Evolutionary conservation across 2,888 invertebrate genomes (phyloP), one percentile per base, ranked within the genome.

Genomic region (Chloroclystis v-ata): DNA sequence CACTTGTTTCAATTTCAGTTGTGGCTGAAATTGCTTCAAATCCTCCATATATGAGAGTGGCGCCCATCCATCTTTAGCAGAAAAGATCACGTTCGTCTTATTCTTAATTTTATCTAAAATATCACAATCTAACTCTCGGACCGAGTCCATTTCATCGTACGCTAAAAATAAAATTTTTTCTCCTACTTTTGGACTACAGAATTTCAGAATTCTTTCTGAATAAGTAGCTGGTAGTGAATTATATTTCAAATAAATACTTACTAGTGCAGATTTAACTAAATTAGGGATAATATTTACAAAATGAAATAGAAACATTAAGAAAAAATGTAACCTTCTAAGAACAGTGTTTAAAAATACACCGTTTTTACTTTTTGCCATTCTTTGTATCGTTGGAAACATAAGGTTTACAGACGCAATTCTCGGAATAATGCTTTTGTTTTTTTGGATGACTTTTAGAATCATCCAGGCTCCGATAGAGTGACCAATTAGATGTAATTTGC

Each of bases 401-500:
- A 97, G 79, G 75, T 93, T 93, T 50, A 91, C 88, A 57, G 92
- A 91, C n/a, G 83, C 75, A 26, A 94, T 71, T 60, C 88, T 89
- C 20, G 80, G 63, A 61, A 88, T 74, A 63, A 94, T 76, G 24
- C 81, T 69, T 4, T 89, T 81, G 53, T 82, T 61, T 54, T 91
- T 80, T 57, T 92, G 89, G 20, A 97, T 72, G 61, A 96, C 71
- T 68, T 96, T 92, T 46, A 96, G 70, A 52, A 92, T 89, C 66
- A 97, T 92, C 91, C 96, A 96, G 42, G 93, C 90, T 2, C 98
- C 98, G 66, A 97, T 95, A 0, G 97, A 97, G 87, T 98, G 97
- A 1, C 95, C 97, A 59, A 97, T 90, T 28, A 97, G 79, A 75
- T 96, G 93, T 29, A 98, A 74, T 69, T 90, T 92, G n/a, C 92